These are phyloP conservation scores for Crossaster papposus DNA, from an alignment of 53 echinoderm and acorn worm species.

Conservation along the genomic window DNA sequence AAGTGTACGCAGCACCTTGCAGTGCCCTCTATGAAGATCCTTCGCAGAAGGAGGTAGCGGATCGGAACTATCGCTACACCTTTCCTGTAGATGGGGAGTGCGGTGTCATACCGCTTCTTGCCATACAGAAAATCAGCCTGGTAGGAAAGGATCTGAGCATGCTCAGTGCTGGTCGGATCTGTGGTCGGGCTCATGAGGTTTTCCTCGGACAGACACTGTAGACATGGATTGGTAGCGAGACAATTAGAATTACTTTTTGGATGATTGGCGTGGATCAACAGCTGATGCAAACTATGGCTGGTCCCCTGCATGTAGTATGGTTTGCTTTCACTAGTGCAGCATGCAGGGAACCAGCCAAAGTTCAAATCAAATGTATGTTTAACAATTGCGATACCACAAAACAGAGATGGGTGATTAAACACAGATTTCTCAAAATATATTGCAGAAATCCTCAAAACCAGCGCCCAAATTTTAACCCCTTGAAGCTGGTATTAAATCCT, in stretches of 20 bases:
- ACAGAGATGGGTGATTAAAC: no score
- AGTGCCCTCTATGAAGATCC: constrained; percentile 48
- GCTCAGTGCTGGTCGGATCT: constrained; percentile 4
- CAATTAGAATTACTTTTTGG: background rate
- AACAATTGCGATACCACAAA: no score
- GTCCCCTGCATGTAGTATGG: no score
- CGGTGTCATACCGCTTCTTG: constrained; percentile 19
- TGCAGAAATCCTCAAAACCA: no score
- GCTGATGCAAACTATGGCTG: no score
- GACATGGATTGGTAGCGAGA: background rate
- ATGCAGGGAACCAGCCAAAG: no score
- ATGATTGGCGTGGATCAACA: no score
- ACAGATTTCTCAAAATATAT: no score
- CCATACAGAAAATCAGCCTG: constrained; percentile 29
- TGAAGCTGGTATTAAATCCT: no score
- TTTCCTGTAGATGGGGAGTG: constrained; percentile 10
- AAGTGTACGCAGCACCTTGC: constrained; percentile 27
- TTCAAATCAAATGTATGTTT: no score
- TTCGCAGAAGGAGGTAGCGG: constrained; percentile 28
- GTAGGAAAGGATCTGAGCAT: constrained; percentile 34
- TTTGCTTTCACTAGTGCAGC: no score
- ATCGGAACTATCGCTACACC: background rate
- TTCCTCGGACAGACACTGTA: constrained; percentile 1
- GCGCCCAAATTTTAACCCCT: no score
- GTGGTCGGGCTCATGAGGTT: background rate